Base-by-base conservation (phyloP, 2,113 vertebrate genomes). In the Entomyzon cyanotis region DNA sequence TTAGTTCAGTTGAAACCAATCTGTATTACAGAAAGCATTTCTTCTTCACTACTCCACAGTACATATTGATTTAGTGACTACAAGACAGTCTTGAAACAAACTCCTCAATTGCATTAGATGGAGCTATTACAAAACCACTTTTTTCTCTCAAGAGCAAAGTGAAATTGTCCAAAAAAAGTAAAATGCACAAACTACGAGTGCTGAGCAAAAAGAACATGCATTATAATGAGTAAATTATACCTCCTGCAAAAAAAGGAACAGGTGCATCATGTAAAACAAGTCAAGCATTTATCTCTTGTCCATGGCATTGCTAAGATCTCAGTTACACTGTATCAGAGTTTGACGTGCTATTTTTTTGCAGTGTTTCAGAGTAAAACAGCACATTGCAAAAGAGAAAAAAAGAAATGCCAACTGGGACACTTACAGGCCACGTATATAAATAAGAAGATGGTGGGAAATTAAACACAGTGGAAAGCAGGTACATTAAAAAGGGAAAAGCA, bases 21-120 rank as follows among this genome's bases (percentile, higher is more conserved):
- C 31, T 47, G 9, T 55, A 77, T 39, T n/a, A 74, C 71, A 69
- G 86, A 62, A 83, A 69, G 6, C 30, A 74, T 76, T 93, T 73
- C 46, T 71, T 87, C 64, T 83, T 69, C 71, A 83, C 28, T 65
- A 47, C 39, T 62, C 77, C 64, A 52, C 31, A 23, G 39, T 44
- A 93, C 44, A 25, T 71, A 92, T 44, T 92, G 76, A 93, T 91
- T 90, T 89, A 86, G 37, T 53, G 64, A 78, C 85, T 90, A 42
- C 65, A 78, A 73, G 53, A 82, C 41, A 53, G 59, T 60, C 62
- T 35, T 73, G 49, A 94, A 93, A 95, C 74, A 69, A 92, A 65
- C 74, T 82, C 49, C 77, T 68, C 87, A 87, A 84, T 47, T 94
- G 70, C 77, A 95, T 95, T 83, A 93, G 84, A 91, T 62, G 58